Evolutionary conservation across 2,113 vertebrate genomes (phyloP).

Genomic region (Tangachromis dhanisi): DNA sequence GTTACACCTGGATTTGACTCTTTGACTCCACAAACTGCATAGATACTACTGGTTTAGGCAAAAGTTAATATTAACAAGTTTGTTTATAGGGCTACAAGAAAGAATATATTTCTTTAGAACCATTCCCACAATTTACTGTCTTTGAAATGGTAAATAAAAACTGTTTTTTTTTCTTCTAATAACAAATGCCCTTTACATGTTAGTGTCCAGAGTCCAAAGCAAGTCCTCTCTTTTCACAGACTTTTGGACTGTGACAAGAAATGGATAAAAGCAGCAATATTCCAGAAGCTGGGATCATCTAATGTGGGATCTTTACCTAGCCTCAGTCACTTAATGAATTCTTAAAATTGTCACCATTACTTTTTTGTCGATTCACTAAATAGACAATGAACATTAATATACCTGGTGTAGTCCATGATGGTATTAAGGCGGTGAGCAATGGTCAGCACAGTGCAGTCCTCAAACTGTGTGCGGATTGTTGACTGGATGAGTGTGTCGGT

Average conservation of each 20-base stretch:
- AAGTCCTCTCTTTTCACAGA: not conserved
- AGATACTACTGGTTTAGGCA: not conserved
- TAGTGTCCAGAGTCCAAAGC: not conserved
- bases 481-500: conserved; percentile 86
- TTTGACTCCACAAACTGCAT: not conserved
- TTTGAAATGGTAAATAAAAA: not conserved
- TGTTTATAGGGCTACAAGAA: not conserved
- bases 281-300: not conserved
- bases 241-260: not conserved
- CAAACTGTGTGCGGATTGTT: conserved; percentile 80
- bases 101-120: not conserved
- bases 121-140: not conserved
- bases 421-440: conserved; percentile 87
- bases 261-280: not conserved
- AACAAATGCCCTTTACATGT: not conserved
- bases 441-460: conserved; percentile 85
- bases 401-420: conserved; percentile 88
- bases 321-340: not conserved
- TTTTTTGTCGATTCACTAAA: not conserved
- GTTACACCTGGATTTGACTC: not conserved
- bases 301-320: not conserved
- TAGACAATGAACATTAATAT: not conserved
- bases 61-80: not conserved
- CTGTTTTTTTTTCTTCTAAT: rapidly evolving
- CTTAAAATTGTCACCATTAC: not conserved